Evolutionary conservation across 2,888 invertebrate genomes (phyloP).

Genomic region (Machimus rusticus): DNA sequence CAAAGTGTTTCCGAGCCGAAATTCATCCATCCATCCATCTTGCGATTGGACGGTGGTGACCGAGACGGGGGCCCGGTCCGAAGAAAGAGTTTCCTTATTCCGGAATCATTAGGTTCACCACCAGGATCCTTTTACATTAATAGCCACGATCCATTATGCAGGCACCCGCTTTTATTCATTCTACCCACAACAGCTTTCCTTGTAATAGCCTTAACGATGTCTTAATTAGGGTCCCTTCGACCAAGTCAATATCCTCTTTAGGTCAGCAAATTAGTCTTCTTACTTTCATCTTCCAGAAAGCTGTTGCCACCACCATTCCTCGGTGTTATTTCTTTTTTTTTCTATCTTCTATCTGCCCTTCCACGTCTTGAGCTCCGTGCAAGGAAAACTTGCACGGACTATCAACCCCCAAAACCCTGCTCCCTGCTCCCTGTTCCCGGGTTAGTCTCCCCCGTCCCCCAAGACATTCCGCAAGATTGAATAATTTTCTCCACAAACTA

Average conservation of each 20-base stretch:
- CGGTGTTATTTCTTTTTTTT: not conserved
- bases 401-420: not conserved
- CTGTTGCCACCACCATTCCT: conserved; percentile 30
- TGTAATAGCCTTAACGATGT: conserved; percentile 39
- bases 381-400: conserved; percentile 10
- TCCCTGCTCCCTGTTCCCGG: not conserved
- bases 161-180: conserved; percentile 40
- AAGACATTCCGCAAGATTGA: not conserved
- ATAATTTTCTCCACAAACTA: conserved; percentile 11
- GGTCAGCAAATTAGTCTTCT: conserved; percentile 41
- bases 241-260: conserved; percentile 41
- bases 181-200: conserved; percentile 38
- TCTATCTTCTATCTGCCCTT: not conserved
- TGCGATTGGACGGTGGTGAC: not conserved
- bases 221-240: conserved; percentile 41
- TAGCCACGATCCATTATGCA: conserved; percentile 38
- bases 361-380: not conserved
- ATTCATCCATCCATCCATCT: conserved; percentile 2
- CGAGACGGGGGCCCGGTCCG: not conserved
- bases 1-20: not conserved
- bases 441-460: not conserved
- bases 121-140: conserved; percentile 40
- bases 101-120: conserved; percentile 31
- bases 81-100: conserved; percentile 25
- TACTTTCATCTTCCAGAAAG: conserved; percentile 37